Evolutionary conservation across 2,113 vertebrate genomes (phyloP).

Genomic region (Vidua chalybeata): DNA sequence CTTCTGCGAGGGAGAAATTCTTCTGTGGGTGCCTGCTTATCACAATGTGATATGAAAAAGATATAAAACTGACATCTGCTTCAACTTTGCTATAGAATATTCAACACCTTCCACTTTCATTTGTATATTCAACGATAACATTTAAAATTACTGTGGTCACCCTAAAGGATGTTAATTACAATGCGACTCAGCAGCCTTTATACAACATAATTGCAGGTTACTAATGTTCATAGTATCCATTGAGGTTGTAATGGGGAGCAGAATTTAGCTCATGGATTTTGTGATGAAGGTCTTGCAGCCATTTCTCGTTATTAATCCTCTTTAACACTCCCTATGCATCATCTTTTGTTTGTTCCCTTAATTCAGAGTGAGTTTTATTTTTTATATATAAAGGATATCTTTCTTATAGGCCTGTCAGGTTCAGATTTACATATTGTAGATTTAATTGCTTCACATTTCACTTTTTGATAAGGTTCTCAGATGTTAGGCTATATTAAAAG

Average conservation of each 20-base stretch:
- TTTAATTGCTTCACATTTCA: conserved; percentile 70
- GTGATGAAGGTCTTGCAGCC: conserved; percentile 44
- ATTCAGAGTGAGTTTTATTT: conserved; percentile 54
- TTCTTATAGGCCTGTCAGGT: conserved; percentile 49
- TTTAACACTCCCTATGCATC: conserved; percentile 52
- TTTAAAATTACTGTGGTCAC: conserved; percentile 68
- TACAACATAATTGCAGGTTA: conserved; percentile 67
- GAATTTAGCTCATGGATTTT: conserved; percentile 63
- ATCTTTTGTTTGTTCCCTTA: conserved; percentile 63
- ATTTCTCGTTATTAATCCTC: conserved; percentile 65
- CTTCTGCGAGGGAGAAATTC: neutral
- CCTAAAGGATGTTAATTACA: conserved; percentile 66
- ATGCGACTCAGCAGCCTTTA: conserved; percentile 31
- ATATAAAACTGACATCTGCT: neutral
- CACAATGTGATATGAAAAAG: neutral
- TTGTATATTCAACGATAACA: conserved; percentile 26
- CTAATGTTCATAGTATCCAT: conserved; percentile 60
- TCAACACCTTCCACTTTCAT: conserved; percentile 59
- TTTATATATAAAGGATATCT: conserved; percentile 45
- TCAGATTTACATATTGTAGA: conserved; percentile 49
- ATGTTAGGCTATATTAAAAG: conserved; percentile 53
- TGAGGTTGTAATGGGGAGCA: conserved; percentile 56
- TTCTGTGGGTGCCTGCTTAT: neutral
- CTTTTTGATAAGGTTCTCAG: conserved; percentile 62
- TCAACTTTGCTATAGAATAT: conserved; percentile 51